Evolutionary conservation across 2,797 vertebrate genomes (phyloP).

Genomic region (Melopsittacus undulatus): DNA sequence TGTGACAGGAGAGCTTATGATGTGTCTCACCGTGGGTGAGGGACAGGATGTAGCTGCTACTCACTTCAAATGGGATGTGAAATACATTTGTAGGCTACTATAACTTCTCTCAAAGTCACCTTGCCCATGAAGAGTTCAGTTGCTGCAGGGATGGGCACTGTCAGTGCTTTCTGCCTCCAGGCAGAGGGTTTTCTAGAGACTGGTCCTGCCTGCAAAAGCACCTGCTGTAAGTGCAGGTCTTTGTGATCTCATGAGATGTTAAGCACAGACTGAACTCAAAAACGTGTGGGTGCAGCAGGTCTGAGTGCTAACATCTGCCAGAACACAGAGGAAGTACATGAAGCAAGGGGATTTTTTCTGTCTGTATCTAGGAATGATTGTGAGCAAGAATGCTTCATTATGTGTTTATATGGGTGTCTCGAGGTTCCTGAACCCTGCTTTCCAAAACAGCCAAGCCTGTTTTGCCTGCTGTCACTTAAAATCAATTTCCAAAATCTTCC

Average conservation of each 20-base stretch:
- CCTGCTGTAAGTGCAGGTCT: not conserved
- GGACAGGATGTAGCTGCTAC: not conserved
- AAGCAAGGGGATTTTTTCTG: not conserved
- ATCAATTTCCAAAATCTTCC: not conserved
- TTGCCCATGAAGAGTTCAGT: not conserved
- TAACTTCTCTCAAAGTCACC: not conserved
- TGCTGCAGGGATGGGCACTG: not conserved
- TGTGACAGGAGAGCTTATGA: not conserved
- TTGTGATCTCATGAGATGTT: not conserved
- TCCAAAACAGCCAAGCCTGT: not conserved
- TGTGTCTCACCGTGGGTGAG: not conserved
- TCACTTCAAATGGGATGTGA: not conserved
- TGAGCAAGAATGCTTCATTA: not conserved
- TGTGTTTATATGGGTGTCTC: not conserved
- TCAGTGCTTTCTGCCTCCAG: not conserved
- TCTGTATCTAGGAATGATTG: not conserved
- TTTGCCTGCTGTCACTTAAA: not conserved
- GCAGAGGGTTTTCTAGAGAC: not conserved
- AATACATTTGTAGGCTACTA: not conserved
- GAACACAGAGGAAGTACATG: not conserved
- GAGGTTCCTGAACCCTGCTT: not conserved
- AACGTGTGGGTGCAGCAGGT: not conserved
- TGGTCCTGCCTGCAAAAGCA: not conserved
- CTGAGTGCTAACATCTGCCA: not conserved
- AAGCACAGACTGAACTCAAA: not conserved